Base-by-base conservation (phyloP, 37 sponge, comb jelly and placozoan species). In the Mnemiopsis leidyi region DNA sequence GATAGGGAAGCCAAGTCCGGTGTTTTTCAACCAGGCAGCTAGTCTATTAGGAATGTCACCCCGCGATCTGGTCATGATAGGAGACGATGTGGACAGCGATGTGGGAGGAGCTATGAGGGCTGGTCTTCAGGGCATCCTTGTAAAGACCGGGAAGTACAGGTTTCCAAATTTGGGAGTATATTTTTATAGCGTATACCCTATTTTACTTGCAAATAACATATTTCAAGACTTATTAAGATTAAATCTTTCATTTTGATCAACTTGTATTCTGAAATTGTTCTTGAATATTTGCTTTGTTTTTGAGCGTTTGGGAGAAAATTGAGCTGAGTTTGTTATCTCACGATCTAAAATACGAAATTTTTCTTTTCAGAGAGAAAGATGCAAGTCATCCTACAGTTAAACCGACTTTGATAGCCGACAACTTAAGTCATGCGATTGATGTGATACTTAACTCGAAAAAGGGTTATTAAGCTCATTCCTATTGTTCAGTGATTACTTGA, bases 121-220 rank as follows among this genome's bases (percentile, higher is more conserved):
- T n/a, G 90, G 90, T 1, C 25, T n/a, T 39, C 90, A 85, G 48
- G 90, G 90, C 5, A 85, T 85, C 2, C 90, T 85, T 39, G 90
- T 85, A 3, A 85, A 26, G 48, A 85, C 90, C 7, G 90, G 90
- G 25, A 85, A 85, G 39, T 85, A 36, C 90, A 85, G 90, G 90
- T 85, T 1, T 3, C n/a, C n/a, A n/a, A n/a, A n/a, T n/a, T n/a
- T n/a, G n/a, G n/a, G n/a, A n/a, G n/a, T n/a, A n/a, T n/a, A n/a
- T n/a, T n/a, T n/a, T n/a, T n/a, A n/a, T n/a, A n/a, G n/a, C n/a
- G n/a, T n/a, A n/a, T n/a, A n/a, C n/a, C n/a, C n/a, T n/a, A n/a
- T n/a, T n/a, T n/a, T n/a, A n/a, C n/a, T n/a, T n/a, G n/a, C n/a
- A n/a, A n/a, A n/a, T n/a, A n/a, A n/a, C n/a, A n/a, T n/a, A n/a